These are phyloP conservation scores for Erynnis tages DNA, from an alignment of 2,888 invertebrate genomes.

Conservation along the genomic window DNA sequence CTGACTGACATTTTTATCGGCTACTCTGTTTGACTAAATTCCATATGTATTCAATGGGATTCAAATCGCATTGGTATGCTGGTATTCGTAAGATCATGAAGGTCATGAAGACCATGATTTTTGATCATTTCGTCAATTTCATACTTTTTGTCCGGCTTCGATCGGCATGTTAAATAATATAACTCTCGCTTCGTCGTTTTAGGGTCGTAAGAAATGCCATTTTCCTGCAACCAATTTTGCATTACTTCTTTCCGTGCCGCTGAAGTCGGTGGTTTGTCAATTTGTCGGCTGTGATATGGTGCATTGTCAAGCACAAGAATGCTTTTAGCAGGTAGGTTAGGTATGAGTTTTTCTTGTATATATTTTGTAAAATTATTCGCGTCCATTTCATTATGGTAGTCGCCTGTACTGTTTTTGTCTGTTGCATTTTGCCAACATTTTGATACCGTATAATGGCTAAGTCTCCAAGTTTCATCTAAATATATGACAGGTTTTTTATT, in stretches of 20 bases:
- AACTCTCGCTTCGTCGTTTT: conserved; percentile 31
- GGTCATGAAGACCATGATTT: too few species aligned
- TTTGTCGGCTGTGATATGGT: conserved; percentile 30
- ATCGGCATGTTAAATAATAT: too few species aligned
- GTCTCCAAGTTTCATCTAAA: conserved; percentile 29
- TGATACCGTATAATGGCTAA: conserved; percentile 29
- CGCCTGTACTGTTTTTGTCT: conserved; percentile 5
- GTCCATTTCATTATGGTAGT: too few species aligned
- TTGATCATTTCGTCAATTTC: too few species aligned
- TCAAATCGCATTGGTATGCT: too few species aligned
- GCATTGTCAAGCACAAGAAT: conserved; percentile 12
- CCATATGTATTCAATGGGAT: too few species aligned
- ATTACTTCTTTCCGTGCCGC: conserved; percentile 7
- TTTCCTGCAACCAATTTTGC: conserved; percentile 17
- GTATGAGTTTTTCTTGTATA: conserved; percentile 34
- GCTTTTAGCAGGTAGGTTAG: conserved; percentile 34
- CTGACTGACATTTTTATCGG: too few species aligned
- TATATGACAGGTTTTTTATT: conserved; percentile 11
- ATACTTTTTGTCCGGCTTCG: too few species aligned
- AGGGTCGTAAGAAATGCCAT: conserved; percentile 1
- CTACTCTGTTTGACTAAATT: too few species aligned
- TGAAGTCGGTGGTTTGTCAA: conserved; percentile 7
- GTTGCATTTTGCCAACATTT: conserved; percentile 37
- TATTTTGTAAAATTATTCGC: conserved; percentile 32
- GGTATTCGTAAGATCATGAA: too few species aligned